A percentile compares a stretch with the other conserved stretches of the same genome.
phyloP scores from a whole-genome alignment of 2,888 invertebrate species.

The Coelopa pilipes region DNA sequence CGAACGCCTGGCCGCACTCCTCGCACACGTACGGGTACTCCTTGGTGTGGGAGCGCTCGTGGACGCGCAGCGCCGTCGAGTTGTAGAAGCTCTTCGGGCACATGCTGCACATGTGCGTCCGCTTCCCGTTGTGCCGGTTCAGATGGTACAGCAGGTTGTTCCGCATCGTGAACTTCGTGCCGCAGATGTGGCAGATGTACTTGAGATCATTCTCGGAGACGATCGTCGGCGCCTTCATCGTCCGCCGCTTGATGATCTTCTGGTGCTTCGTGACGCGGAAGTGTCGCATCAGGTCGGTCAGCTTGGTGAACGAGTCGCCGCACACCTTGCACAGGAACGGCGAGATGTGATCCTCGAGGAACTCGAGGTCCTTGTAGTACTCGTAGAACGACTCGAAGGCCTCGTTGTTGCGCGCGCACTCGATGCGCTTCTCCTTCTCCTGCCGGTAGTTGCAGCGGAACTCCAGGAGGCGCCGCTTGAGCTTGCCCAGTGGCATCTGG shows the following conservation, averaged over 20 bases:
- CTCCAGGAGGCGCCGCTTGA: slow-evolving; percentile 56
- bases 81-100: slow-evolving; percentile 59
- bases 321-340: slow-evolving; percentile 55
- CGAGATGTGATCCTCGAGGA: slow-evolving; percentile 57
- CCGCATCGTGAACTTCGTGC: slow-evolving; percentile 56
- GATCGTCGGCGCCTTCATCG: not conserved
- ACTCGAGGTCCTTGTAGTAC: slow-evolving; percentile 52
- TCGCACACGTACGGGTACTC: slow-evolving; percentile 60
- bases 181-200: slow-evolving; percentile 60
- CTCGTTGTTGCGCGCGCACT: slow-evolving; percentile 46
- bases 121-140: slow-evolving; percentile 54
- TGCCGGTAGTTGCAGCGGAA: slow-evolving; percentile 55
- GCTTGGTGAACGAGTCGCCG: slow-evolving; percentile 50
- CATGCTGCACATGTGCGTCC: slow-evolving; percentile 50
- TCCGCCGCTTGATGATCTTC: slow-evolving; percentile 23
- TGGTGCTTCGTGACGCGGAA: slow-evolving; percentile 49
- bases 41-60: slow-evolving; percentile 59
- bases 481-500: slow-evolving; percentile 52
- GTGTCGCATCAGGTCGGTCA: slow-evolving; percentile 53
- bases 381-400: slow-evolving; percentile 51
- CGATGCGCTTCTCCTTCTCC: slow-evolving; percentile 52
- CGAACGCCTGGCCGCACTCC: slow-evolving; percentile 58
- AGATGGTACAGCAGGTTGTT: slow-evolving; percentile 56
- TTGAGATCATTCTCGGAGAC: slow-evolving; percentile 9
- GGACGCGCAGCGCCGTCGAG: slow-evolving; percentile 54